Percentiles rank a stretch among this genome's conserved stretches.
These are phyloP conservation scores for Macropis europaea DNA, from an alignment of 2,888 invertebrate species.

Conservation along the genomic window DNA sequence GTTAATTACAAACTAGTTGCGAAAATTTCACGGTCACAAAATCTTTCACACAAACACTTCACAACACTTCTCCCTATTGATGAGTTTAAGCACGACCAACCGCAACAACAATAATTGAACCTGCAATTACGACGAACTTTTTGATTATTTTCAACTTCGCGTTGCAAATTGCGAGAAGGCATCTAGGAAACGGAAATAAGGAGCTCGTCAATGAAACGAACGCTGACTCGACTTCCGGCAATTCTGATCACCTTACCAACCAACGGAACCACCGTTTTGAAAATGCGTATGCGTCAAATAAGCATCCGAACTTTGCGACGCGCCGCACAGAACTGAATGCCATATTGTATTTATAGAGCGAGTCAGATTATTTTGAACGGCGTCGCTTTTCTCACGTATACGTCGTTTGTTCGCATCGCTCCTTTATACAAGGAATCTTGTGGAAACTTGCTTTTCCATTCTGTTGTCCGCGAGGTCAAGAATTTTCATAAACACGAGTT, in stretches of 20 bases:
- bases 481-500: not conserved
- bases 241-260: not conserved
- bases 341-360: constrained; percentile 80
- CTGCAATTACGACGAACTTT: no score
- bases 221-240: not conserved
- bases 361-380: constrained; percentile 75
- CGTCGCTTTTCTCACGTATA: constrained; percentile 72
- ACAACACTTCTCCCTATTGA: no score
- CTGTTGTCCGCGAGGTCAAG: not conserved
- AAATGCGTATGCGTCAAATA: constrained; percentile 21
- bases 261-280: not conserved
- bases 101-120: no score
- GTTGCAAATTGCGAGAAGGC: no score
- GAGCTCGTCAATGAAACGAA: not conserved
- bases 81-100: no score
- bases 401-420: constrained; percentile 44
- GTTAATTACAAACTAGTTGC: no score
- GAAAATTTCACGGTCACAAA: no score
- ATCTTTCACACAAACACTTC: no score
- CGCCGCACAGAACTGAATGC: constrained; percentile 77
- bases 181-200: not conserved
- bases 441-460: not conserved
- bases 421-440: constrained; percentile 8
- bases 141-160: no score
- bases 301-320: constrained; percentile 76